A percentile compares a stretch with the other conserved stretches of the same genome.
phyloP scores from a whole-genome alignment of 2,113 vertebrate species.

The Corythornis cristatus region DNA sequence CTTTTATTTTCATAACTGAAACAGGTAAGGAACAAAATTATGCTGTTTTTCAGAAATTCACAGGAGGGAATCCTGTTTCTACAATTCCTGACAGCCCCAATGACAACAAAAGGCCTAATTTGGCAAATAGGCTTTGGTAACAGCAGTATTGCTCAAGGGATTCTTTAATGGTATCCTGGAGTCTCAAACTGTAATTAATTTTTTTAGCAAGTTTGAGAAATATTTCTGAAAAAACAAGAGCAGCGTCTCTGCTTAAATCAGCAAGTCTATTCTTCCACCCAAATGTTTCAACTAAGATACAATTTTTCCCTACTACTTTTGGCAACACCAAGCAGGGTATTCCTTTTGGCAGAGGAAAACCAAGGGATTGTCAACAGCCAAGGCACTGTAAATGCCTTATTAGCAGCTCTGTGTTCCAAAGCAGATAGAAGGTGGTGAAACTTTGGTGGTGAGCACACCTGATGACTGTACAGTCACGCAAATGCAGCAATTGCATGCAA shows the following conservation, averaged over 20 bases:
- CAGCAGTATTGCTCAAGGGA: neutral
- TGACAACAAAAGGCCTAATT: neutral
- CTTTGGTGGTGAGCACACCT: neutral
- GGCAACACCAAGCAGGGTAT: neutral
- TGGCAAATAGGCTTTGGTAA: neutral
- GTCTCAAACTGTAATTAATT: slow-evolving; percentile 5
- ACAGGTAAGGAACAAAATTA: neutral
- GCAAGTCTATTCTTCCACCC: neutral
- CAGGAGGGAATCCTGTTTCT: neutral
- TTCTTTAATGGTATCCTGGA: neutral
- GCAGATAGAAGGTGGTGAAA: neutral
- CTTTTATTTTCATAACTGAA: neutral
- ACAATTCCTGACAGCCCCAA: neutral
- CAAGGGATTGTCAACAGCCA: neutral
- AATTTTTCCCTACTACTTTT: neutral
- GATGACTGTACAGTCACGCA: neutral
- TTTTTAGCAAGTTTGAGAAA: neutral
- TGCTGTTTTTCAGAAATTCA: neutral
- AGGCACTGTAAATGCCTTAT: neutral
- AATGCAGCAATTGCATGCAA: neutral
- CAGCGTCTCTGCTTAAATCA: neutral
- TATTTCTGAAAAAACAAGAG: neutral
- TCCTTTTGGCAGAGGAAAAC: neutral
- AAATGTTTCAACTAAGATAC: neutral
- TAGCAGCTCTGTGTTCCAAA: neutral